Conservation (phyloP, 2,113 vertebrate genomes). For the Eurystomus gularis region DNA sequence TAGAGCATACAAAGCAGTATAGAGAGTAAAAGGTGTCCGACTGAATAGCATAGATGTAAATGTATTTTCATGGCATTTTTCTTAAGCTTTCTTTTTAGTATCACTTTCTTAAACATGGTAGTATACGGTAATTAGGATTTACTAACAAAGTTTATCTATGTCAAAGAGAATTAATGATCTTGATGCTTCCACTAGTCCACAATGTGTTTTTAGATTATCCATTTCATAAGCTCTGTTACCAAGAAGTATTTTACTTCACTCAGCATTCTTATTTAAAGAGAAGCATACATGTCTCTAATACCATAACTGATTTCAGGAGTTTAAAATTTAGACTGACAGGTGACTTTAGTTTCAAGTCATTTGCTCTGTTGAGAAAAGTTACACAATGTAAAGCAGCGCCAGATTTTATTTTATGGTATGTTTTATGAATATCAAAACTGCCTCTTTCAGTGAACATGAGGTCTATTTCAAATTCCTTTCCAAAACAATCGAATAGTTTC, state of each 20-base stretch:
- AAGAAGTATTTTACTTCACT: not conserved
- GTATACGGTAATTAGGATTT: not conserved
- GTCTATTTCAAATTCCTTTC: not conserved
- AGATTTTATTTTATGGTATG: not conserved
- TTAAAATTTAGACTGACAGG: not conserved
- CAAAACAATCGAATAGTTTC: not conserved
- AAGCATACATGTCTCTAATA: not conserved
- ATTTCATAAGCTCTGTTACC: not conserved
- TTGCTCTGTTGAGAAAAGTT: not conserved
- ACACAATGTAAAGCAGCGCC: not conserved
- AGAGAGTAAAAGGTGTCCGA: not conserved
- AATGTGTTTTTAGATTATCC: not conserved
- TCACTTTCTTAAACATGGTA: not conserved
- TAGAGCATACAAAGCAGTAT: not conserved
- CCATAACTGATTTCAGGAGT: not conserved
- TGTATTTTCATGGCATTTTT: not conserved
- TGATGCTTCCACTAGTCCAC: not conserved
- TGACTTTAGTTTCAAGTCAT: not conserved
- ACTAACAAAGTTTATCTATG: not conserved
- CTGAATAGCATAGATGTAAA: not conserved
- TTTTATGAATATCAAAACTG: not conserved
- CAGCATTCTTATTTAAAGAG: not conserved
- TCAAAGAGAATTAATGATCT: not conserved
- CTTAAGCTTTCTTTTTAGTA: not conserved
- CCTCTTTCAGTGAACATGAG: not conserved